Conservation (phyloP, 1,140 invertebrate species). For the Coenobita brevimanus region DNA sequence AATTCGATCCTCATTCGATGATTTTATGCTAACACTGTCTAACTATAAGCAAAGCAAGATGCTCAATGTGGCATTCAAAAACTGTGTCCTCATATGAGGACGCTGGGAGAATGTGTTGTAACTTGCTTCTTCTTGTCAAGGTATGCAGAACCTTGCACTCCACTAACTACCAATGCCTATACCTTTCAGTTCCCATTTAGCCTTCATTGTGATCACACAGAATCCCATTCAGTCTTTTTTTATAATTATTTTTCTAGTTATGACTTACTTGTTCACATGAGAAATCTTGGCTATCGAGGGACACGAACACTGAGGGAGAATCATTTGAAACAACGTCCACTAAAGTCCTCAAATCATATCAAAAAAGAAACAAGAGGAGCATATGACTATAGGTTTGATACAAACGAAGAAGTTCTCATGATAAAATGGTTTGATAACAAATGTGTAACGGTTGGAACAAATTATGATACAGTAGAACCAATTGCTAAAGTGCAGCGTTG, state of each 20-base stretch:
- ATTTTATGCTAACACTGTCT: too few relatives aligned
- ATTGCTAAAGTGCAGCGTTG: slow-evolving; percentile 7
- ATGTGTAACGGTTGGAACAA: too few relatives aligned
- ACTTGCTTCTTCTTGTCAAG: background rate
- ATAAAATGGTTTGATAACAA: slow-evolving; percentile 34
- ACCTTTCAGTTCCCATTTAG: background rate
- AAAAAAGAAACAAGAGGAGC: slow-evolving; percentile 7
- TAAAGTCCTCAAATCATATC: slow-evolving; percentile 4
- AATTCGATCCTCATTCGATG: too few relatives aligned
- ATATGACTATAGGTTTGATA: slow-evolving; percentile 27
- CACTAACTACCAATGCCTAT: too few relatives aligned
- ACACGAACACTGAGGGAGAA: slow-evolving; percentile 20
- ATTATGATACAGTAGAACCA: slow-evolving; percentile 31
- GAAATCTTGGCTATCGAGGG: slow-evolving; percentile 23
- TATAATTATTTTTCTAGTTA: slow-evolving; percentile 21
- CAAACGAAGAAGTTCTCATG: slow-evolving; percentile 29
- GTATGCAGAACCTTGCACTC: background rate
- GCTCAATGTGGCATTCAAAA: too few relatives aligned
- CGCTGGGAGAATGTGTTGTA: slow-evolving; percentile 9
- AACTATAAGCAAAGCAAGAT: too few relatives aligned
- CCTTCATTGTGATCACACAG: background rate
- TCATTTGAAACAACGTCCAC: slow-evolving; percentile 14
- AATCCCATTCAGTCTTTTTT: slow-evolving; percentile 31
- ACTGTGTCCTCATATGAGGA: too few relatives aligned
- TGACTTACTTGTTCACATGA: slow-evolving; percentile 35